A percentile compares a stretch with the other conserved stretches of the same genome.
These are phyloP conservation scores for Eupelmus urozonus DNA, from an alignment of 2,888 invertebrate genomes.

Conservation along the genomic window DNA sequence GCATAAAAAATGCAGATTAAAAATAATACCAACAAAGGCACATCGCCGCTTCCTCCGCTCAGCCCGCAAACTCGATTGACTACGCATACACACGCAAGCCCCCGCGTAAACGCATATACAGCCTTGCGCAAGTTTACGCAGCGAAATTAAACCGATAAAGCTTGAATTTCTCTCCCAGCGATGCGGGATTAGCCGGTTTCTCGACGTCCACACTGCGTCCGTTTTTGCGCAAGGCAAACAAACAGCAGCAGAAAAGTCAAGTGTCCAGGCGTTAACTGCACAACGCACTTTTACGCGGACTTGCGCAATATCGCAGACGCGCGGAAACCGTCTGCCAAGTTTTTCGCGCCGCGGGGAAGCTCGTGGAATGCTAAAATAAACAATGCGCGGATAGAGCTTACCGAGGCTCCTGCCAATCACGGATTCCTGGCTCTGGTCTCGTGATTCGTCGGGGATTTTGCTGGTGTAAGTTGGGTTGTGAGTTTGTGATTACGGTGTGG, in stretches of 20 bases:
- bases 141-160: conserved; percentile 12
- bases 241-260: neutral
- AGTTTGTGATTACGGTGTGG: too few species aligned
- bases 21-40: too few species aligned
- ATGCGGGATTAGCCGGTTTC: conserved; percentile 1
- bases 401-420: conserved; percentile 28
- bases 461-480: too few species aligned
- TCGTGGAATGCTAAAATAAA: conserved; percentile 44
- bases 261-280: neutral
- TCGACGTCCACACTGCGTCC: neutral
- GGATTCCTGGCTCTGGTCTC: too few species aligned
- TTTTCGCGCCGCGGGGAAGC: conserved; percentile 19
- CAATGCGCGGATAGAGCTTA: neutral
- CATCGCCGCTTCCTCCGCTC: too few species aligned
- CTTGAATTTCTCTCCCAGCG: neutral
- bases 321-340: conserved; percentile 34
- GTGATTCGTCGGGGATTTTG: too few species aligned
- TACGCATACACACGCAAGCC: neutral
- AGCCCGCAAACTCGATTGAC: too few species aligned
- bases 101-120: too few species aligned
- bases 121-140: neutral
- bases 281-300: neutral
- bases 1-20: too few species aligned
- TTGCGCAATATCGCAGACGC: conserved; percentile 2
- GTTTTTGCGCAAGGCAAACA: neutral